Conservation (phyloP, 64 coral and sea anemone genomes). For the Cladopsammia gracilis region DNA sequence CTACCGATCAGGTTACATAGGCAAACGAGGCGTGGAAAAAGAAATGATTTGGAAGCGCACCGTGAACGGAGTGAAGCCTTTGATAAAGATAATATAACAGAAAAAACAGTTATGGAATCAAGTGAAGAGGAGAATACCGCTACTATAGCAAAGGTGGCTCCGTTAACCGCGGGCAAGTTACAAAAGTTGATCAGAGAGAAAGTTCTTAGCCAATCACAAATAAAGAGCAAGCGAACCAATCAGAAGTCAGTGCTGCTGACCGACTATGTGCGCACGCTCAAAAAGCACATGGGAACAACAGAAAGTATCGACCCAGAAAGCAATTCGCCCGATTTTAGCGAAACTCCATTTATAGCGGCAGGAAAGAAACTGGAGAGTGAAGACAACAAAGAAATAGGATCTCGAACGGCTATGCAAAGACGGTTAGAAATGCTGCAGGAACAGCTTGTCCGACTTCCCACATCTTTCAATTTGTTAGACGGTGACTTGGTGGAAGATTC, state of each 20-base stretch:
- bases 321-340: constrained; percentile 59
- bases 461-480: neutral
- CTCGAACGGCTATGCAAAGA: neutral
- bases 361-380: neutral
- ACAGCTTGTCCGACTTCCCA: neutral
- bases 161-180: constrained; percentile 17
- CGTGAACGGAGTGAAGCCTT: neutral
- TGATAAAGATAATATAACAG: neutral
- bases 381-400: neutral
- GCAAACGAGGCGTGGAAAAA: neutral
- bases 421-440: constrained; percentile 7
- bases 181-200: constrained; percentile 30
- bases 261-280: constrained; percentile 55
- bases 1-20: neutral
- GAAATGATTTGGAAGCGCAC: neutral
- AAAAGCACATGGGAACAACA: constrained; percentile 19
- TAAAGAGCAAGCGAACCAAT: constrained; percentile 29
- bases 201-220: constrained; percentile 39
- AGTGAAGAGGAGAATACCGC: neutral
- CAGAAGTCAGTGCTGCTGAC: constrained; percentile 41
- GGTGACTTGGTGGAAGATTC: neutral
- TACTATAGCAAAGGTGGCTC: neutral
- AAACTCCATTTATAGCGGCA: constrained; percentile 33
- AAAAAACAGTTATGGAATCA: neutral
- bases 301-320: constrained; percentile 13